Percentiles rank a stretch among this genome's conserved stretches.
Conservation (phyloP, 2,113 vertebrate genomes). For the Protobothrops flavoviridis region DNA sequence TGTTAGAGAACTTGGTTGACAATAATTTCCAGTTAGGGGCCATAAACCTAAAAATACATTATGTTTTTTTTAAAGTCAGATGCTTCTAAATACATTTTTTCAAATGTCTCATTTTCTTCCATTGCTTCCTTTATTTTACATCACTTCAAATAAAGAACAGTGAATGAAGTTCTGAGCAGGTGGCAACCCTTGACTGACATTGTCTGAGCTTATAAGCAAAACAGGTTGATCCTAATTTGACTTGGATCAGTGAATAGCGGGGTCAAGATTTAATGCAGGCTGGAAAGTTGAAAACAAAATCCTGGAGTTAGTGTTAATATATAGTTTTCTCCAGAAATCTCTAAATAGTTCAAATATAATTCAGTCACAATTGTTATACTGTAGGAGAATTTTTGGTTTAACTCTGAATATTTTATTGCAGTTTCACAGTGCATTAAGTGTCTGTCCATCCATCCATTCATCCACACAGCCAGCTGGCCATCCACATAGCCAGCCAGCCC, state of each 20-base stretch:
- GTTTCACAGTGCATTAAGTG: not conserved
- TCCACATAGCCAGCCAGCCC: too few relatives aligned
- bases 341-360: not conserved
- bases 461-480: too few relatives aligned
- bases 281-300: not conserved
- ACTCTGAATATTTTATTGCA: not conserved
- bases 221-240: not conserved
- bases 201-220: not conserved
- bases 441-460: not conserved
- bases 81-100: not conserved
- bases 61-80: not conserved
- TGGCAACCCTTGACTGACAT: not conserved
- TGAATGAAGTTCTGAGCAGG: not conserved
- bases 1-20: slow-evolving; percentile 3
- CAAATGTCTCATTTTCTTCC: not conserved
- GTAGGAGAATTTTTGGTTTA: not conserved
- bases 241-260: not conserved
- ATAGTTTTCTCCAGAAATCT: not conserved
- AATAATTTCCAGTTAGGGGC: slow-evolving; percentile 16
- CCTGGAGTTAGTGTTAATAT: not conserved
- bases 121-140: not conserved
- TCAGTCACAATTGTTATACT: not conserved
- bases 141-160: not conserved
- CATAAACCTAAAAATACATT: not conserved
- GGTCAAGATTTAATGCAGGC: not conserved